Conservation (phyloP, 2,113 vertebrate species). For the Platycercus adscitus region DNA sequence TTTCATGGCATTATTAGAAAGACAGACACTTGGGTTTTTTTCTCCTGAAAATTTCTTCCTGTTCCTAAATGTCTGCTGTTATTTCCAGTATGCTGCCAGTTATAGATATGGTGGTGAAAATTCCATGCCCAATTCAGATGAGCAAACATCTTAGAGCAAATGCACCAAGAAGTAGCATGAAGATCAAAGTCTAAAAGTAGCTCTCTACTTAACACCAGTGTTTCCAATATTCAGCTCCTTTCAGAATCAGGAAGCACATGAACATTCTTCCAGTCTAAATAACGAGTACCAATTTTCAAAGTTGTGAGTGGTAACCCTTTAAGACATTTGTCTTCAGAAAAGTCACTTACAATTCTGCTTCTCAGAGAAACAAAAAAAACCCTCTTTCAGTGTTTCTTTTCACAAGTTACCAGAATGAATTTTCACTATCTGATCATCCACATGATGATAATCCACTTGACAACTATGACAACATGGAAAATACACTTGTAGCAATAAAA, state of each 20-base stretch:
- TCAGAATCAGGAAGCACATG: neutral
- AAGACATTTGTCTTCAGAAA: neutral
- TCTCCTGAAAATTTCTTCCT: neutral
- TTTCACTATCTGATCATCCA: neutral
- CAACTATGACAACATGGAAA: neutral
- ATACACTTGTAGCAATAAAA: neutral
- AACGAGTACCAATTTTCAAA: neutral
- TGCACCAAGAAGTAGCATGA: neutral
- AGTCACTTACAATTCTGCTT: neutral
- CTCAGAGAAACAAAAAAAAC: neutral
- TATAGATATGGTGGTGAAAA: neutral
- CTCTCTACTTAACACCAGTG: neutral
- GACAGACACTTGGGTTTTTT: neutral
- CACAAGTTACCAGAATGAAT: neutral
- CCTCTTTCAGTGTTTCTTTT: neutral
- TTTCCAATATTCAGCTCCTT: neutral
- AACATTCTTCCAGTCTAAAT: neutral
- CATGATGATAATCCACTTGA: neutral
- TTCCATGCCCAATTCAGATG: neutral
- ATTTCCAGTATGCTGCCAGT: neutral
- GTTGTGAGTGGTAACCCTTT: neutral
- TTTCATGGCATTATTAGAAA: neutral
- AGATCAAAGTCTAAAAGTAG: neutral
- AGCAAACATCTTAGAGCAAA: neutral
- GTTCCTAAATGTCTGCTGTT: neutral